These are phyloP conservation scores for Onchidella celtica DNA, from an alignment of 2,888 invertebrate species.

Conservation along the genomic window DNA sequence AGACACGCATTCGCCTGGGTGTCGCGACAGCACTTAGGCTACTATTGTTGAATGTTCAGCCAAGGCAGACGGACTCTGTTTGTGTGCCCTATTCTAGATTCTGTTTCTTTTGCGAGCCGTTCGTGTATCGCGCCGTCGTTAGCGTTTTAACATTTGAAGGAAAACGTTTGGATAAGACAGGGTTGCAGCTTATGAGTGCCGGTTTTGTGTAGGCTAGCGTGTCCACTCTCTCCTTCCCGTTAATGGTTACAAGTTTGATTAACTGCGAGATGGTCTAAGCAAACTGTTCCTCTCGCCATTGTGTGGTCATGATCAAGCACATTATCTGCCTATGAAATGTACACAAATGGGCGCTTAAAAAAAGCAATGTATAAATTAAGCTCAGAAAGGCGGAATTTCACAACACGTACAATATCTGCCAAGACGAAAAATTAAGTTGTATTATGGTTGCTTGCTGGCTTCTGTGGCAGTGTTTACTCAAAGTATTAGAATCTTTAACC, in stretches of 20 bases:
- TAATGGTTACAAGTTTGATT: constrained; percentile 35
- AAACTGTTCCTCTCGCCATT: too few species aligned
- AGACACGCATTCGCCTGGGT: background rate
- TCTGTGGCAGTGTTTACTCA: too few species aligned
- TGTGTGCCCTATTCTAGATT: constrained; percentile 29
- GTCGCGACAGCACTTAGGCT: constrained; percentile 44
- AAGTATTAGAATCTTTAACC: too few species aligned
- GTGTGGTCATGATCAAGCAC: too few species aligned
- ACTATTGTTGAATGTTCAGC: constrained; percentile 9
- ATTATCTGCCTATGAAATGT: too few species aligned
- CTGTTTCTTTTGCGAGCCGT: constrained; percentile 23
- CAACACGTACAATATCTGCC: too few species aligned
- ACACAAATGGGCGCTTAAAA: too few species aligned
- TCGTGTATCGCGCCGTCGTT: constrained; percentile 11
- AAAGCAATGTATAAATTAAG: too few species aligned
- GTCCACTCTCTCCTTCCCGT: background rate
- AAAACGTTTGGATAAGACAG: constrained; percentile 14
- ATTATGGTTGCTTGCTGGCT: too few species aligned
- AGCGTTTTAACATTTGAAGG: constrained; percentile 3
- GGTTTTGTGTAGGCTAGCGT: background rate
- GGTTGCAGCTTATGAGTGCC: background rate
- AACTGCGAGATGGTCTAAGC: background rate
- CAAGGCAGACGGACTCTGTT: background rate
- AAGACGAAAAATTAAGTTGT: too few species aligned
- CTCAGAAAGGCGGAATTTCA: too few species aligned